phyloP scores from a whole-genome alignment of 2,113 vertebrate genomes.

The Noturus placidus region DNA sequence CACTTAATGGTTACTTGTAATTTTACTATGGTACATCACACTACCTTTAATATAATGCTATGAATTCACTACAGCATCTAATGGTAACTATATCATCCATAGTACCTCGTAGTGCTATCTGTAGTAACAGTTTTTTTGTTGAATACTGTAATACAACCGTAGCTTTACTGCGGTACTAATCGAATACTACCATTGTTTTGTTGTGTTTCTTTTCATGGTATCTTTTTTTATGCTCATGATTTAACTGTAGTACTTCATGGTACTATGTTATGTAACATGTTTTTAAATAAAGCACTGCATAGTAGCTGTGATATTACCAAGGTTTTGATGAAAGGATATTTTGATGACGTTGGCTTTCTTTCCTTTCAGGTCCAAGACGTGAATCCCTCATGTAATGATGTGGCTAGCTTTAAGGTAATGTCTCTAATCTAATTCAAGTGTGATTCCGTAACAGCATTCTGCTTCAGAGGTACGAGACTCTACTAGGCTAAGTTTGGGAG shows the following conservation, averaged over 20 bases:
- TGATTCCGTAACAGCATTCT: background rate
- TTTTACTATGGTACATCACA: background rate
- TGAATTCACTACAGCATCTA: background rate
- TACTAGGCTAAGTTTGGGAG: background rate
- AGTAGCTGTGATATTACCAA: background rate
- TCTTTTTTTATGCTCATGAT: background rate
- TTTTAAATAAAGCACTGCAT: background rate
- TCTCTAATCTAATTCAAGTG: background rate
- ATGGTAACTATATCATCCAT: background rate
- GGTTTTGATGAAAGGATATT: background rate
- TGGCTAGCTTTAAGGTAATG: conserved; percentile 65
- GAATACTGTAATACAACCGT: background rate
- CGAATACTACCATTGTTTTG: background rate
- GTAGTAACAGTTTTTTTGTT: background rate
- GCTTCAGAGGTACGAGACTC: background rate
- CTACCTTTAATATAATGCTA: background rate
- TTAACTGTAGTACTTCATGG: background rate
- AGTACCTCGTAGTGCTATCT: background rate
- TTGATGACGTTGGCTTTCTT: background rate
- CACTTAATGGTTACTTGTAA: background rate
- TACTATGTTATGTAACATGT: background rate
- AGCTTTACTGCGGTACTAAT: background rate
- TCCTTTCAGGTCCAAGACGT: conserved; percentile 13
- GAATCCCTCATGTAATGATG: background rate
- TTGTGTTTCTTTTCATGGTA: background rate